phyloP scores from a whole-genome alignment of 2,888 invertebrate species.

The Eupsilia transversa region DNA sequence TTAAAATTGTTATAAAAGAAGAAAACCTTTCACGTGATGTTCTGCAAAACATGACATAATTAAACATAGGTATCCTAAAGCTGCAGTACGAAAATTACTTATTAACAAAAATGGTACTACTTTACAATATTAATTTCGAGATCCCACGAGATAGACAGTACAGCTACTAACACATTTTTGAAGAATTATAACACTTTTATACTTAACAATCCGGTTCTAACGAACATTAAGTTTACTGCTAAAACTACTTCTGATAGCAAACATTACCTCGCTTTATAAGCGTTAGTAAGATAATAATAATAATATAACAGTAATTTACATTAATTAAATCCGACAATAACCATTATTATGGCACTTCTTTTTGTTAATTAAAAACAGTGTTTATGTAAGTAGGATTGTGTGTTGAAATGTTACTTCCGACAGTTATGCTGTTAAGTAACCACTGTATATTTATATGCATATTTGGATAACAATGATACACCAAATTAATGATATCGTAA shows the following conservation, averaged over 20 bases:
- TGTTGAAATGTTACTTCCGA: constrained; percentile 52
- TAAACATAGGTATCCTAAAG: neutral
- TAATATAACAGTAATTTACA: constrained; percentile 74
- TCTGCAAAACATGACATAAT: neutral
- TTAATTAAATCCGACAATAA: constrained; percentile 74
- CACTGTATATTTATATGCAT: constrained; percentile 31
- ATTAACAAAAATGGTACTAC: neutral
- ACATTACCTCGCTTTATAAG: constrained; percentile 70
- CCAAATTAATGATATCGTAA: neutral
- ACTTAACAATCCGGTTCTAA: constrained; percentile 46
- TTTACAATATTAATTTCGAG: neutral
- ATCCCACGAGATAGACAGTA: constrained; percentile 23
- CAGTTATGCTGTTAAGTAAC: constrained; percentile 16
- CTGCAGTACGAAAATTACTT: neutral
- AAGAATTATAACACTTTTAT: constrained; percentile 35
- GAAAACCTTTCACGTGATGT: neutral
- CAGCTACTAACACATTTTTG: constrained; percentile 7
- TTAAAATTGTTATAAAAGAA: neutral
- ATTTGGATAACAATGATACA: constrained; percentile 17
- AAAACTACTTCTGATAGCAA: constrained; percentile 15
- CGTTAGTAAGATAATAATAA: constrained; percentile 71
- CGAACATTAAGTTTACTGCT: constrained; percentile 16
- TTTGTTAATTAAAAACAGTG: constrained; percentile 68
- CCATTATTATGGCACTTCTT: constrained; percentile 68
- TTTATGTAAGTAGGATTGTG: constrained; percentile 63